These are phyloP conservation scores for Capreolus pygargus DNA, from an alignment of 2,113 vertebrate species.

Conservation along the genomic window DNA sequence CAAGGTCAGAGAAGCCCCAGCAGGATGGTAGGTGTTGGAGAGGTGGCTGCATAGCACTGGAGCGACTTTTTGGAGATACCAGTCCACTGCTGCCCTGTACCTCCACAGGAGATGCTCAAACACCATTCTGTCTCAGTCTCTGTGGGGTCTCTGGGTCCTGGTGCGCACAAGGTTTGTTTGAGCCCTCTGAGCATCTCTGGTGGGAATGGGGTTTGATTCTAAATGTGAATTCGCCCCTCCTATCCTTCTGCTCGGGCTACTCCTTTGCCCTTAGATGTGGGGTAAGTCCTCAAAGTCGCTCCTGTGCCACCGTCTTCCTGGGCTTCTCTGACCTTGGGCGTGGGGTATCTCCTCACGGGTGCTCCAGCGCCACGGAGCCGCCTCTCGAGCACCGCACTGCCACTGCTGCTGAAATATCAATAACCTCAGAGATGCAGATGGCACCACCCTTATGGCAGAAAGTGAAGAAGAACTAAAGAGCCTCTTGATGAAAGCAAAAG, in stretches of 20 bases:
- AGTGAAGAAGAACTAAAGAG: neutral
- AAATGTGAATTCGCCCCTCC: fast-evolving
- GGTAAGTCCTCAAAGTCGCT: neutral
- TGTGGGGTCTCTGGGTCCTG: neutral
- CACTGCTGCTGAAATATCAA: neutral
- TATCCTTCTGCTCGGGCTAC: neutral
- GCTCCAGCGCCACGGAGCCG: fast-evolving
- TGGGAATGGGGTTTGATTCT: neutral
- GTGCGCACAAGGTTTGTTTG: neutral
- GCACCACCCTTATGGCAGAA: neutral
- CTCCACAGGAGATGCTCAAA: neutral
- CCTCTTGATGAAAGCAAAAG: neutral
- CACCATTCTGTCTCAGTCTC: neutral
- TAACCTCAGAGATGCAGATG: neutral
- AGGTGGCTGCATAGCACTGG: fast-evolving
- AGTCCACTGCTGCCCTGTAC: neutral
- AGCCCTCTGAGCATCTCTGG: neutral
- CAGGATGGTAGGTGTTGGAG: fast-evolving
- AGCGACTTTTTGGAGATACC: neutral
- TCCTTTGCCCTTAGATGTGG: neutral
- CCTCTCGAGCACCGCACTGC: fast-evolving
- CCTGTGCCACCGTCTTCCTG: fast-evolving
- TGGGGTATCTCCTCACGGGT: neutral
- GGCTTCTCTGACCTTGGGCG: neutral
- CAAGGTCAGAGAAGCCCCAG: neutral